Conservation (phyloP, 2,797 vertebrate genomes). For the Tapera naevia region DNA sequence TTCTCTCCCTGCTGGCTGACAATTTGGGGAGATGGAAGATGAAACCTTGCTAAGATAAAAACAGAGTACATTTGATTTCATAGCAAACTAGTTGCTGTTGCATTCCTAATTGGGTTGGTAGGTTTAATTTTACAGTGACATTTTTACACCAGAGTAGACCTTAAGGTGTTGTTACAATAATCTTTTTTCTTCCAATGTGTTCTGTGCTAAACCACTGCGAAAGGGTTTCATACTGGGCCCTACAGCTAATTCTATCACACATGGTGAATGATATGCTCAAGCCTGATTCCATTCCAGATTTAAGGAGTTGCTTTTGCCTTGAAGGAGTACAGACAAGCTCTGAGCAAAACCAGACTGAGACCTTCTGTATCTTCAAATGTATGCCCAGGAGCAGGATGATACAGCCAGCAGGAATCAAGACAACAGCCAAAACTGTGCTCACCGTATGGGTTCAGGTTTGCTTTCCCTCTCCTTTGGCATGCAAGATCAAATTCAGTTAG, state of each 20-base stretch:
- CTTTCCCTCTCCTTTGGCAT: slow-evolving; percentile 1
- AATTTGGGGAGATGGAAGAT: background rate
- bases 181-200: background rate
- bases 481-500: background rate
- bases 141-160: background rate
- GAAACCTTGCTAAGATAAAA: background rate
- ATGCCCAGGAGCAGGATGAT: slow-evolving; percentile 10
- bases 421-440: slow-evolving; percentile 13
- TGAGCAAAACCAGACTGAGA: slow-evolving; percentile 18
- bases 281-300: background rate
- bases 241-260: background rate
- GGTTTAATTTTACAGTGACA: background rate
- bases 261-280: background rate
- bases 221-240: background rate
- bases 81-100: background rate
- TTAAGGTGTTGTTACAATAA: background rate
- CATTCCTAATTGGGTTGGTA: background rate
- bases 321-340: background rate
- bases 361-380: slow-evolving; percentile 15
- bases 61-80: background rate
- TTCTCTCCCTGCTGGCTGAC: background rate
- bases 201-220: background rate
- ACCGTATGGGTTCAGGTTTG: slow-evolving; percentile 31
- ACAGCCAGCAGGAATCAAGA: slow-evolving; percentile 15
- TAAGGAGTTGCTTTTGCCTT: slow-evolving; percentile 41